phyloP scores from a whole-genome alignment of 2,888 invertebrate genomes.

The Amiota communis region DNA sequence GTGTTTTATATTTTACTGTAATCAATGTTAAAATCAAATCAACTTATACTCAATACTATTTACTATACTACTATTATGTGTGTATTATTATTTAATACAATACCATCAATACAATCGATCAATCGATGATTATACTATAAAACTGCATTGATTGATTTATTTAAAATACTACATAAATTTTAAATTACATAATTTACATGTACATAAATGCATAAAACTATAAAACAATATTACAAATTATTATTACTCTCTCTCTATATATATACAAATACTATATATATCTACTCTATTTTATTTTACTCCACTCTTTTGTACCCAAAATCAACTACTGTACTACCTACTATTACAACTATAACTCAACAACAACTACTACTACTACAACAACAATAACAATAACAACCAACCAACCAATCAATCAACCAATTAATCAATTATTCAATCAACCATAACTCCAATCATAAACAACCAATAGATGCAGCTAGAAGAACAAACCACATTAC shows the following conservation, averaged over 20 bases:
- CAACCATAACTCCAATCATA: conserved; percentile 9
- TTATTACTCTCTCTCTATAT: conserved; percentile 51
- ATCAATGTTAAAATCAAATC: conserved; percentile 40
- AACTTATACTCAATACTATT: conserved; percentile 36
- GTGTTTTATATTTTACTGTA: conserved; percentile 33
- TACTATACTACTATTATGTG: background rate
- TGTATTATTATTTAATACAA: conserved; percentile 15
- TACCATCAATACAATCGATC: background rate
- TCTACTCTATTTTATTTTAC: conserved; percentile 41
- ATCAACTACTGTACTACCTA: conserved; percentile 39
- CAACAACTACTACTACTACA: conserved; percentile 53
- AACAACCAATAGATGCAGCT: conserved; percentile 67
- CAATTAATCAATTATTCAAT: conserved; percentile 14
- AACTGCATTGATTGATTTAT: background rate
- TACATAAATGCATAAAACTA: conserved; percentile 22
- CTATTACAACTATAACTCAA: conserved; percentile 33
- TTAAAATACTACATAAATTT: conserved; percentile 19
- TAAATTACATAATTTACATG: conserved; percentile 22
- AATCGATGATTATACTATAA: no score
- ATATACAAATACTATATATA: conserved; percentile 55
- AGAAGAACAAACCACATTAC: conserved; percentile 72
- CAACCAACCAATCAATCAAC: background rate
- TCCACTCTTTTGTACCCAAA: conserved; percentile 37
- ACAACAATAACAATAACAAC: conserved; percentile 44
- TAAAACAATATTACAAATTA: conserved; percentile 26